Base-by-base conservation (phyloP, 2,113 vertebrate species). In the Oceanodroma tethys region DNA sequence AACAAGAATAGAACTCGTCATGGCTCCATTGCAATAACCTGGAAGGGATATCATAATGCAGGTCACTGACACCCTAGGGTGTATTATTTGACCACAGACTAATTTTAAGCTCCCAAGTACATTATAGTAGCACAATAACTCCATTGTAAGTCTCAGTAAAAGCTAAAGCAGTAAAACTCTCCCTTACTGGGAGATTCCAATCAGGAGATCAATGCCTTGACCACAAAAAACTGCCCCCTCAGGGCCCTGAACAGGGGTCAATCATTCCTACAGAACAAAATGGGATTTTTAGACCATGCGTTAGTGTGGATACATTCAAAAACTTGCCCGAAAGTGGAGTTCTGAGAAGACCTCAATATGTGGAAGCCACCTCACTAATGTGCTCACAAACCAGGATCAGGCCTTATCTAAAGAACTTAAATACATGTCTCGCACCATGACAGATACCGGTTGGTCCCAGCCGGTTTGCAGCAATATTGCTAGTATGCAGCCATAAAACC, bases 1-100 rank as follows among this genome's bases (percentile, higher is more conserved):
- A 87, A 66, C 78, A 95, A 94, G 84, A 96, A 88, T 13, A 95
- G 93, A 95, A 75, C 32, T 94, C 2, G 3, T 70, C 50, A 75
- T 17, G 53, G 89, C 89, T 96, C 70, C 9, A 0, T 3, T 85
- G 89, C 71, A 96, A 9, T 76, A 91, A 92, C 86, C 81, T 95
- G 93, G 91, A 85, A 97, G 89, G 81, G 74, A 76, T 67, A 91
- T 90, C 81, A 82, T 84, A 95, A 67, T 82, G 87, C 95, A 95
- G 89, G 91, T 63, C 95, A 90, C 83, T 76, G 59, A 82, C 87
- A 96, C 95, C 71, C 62, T 6, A 95, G 93, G 89, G 93, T 90
- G 26, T 58, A 43, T 80, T 70, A 93, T 66, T 90, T 90, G 91
- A 94, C 81, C 91, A 97, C 84, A 94, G 74, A 45, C 45, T 95